Conservation (phyloP, 2,888 invertebrate genomes). For the Ditula angustiorana region DNA sequence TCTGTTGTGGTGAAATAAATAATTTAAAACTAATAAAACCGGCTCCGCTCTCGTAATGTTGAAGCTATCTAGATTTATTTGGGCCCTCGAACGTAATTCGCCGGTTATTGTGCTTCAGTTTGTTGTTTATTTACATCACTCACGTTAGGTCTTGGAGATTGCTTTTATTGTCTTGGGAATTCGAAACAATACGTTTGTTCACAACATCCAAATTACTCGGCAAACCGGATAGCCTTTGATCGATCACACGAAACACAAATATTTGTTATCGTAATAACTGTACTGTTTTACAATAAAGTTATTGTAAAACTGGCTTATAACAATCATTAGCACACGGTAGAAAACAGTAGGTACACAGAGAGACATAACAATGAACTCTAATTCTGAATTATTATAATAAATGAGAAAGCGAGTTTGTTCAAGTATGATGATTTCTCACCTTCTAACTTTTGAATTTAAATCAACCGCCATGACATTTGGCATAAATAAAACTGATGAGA, state of each 20-base stretch:
- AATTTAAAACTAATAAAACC: constrained; percentile 84
- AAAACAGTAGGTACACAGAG: not conserved
- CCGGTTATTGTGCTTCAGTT: constrained; percentile 23
- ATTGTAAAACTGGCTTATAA: not conserved
- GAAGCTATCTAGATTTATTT: constrained; percentile 45
- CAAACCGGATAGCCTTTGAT: not conserved
- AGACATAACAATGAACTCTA: not conserved
- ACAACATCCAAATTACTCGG: not conserved
- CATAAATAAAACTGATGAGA: not conserved
- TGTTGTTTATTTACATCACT: constrained; percentile 16
- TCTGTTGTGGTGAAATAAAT: constrained; percentile 82
- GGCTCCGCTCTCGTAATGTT: constrained; percentile 52
- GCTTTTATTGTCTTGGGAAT: not conserved
- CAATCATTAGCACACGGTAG: not conserved
- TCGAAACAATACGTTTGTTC: not conserved
- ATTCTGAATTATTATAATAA: not conserved
- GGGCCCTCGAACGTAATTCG: constrained; percentile 28
- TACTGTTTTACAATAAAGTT: not conserved
- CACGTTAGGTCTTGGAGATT: constrained; percentile 8
- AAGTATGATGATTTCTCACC: not conserved
- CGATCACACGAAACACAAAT: not conserved
- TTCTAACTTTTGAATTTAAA: not conserved
- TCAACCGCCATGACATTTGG: not conserved
- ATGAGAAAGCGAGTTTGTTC: not conserved
- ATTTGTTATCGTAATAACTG: not conserved